Percentiles rank a stretch among this genome's conserved stretches.
Conservation (phyloP, 2,797 vertebrate genomes). For the Monodelphis domestica region DNA sequence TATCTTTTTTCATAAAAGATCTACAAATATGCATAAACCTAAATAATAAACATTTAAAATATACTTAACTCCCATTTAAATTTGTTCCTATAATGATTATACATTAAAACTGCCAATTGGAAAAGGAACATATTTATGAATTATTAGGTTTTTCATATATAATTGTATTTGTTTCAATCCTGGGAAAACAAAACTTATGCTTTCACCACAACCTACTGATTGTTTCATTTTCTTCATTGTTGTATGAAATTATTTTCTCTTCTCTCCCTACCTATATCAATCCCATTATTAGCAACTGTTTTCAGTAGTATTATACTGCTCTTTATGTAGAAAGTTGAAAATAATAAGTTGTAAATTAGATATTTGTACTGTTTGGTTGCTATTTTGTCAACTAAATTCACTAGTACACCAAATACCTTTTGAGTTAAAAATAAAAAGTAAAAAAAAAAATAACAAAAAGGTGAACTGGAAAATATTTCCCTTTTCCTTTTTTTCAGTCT, state of each 20-base stretch:
- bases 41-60: too few relatives aligned
- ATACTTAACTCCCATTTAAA: too few relatives aligned
- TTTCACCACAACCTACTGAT: conserved; percentile 33
- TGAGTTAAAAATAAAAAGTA: not conserved
- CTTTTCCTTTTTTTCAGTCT: conserved; percentile 30
- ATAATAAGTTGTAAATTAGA: conserved; percentile 44
- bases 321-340: conserved; percentile 39
- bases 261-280: conserved; percentile 45
- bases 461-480: conserved; percentile 50
- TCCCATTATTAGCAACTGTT: conserved; percentile 43
- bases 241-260: conserved; percentile 58
- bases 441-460: not conserved
- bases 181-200: conserved; percentile 39
- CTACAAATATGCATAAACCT: too few relatives aligned
- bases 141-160: conserved; percentile 12
- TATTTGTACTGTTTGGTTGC: conserved; percentile 16
- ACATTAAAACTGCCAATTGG: conserved; percentile 33
- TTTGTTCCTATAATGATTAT: not conserved
- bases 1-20: conserved; percentile 4
- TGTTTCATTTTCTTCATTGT: conserved; percentile 50
- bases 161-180: conserved; percentile 1
- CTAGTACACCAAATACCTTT: conserved; percentile 44
- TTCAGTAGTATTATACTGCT: conserved; percentile 38
- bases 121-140: conserved; percentile 11
- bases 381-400: conserved; percentile 61